Evolutionary conservation across 2,888 invertebrate species (phyloP).

Genomic region (Euproctis similis): DNA sequence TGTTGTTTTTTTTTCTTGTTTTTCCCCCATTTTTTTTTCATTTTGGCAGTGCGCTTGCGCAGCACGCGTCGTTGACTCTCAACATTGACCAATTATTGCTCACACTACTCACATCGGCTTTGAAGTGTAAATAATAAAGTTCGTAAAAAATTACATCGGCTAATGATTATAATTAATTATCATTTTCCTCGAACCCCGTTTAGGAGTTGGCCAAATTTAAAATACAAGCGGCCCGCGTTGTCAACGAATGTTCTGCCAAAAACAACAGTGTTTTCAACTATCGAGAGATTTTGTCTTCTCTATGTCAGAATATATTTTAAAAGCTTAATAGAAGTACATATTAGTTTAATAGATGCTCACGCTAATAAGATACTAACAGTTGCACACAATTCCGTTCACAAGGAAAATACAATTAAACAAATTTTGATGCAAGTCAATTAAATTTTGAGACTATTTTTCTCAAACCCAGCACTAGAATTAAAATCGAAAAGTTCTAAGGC

Average conservation of each 20-base stretch:
- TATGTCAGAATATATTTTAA: too few species aligned
- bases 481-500: too few species aligned
- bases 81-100: slow-evolving; percentile 47
- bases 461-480: too few species aligned
- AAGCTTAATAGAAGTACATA: too few species aligned
- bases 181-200: slow-evolving; percentile 31
- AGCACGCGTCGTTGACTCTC: slow-evolving; percentile 37
- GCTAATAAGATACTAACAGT: slow-evolving; percentile 9
- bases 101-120: slow-evolving; percentile 36
- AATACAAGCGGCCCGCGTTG: slow-evolving; percentile 18
- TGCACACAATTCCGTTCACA: neutral
- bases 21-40: too few species aligned
- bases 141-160: slow-evolving; percentile 31
- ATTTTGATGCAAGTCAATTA: too few species aligned
- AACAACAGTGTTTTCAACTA: slow-evolving; percentile 22
- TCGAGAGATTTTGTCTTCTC: too few species aligned
- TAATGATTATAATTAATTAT: slow-evolving; percentile 28
- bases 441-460: too few species aligned
- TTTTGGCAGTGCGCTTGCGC: slow-evolving; percentile 48
- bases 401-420: too few species aligned
- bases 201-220: slow-evolving; percentile 22
- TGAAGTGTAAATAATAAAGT: slow-evolving; percentile 43
- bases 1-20: slow-evolving; percentile 47
- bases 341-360: slow-evolving; percentile 7
- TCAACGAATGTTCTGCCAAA: slow-evolving; percentile 20